Evolutionary conservation across 2,113 vertebrate genomes (phyloP), one percentile per base, ranked within the genome.

Genomic region (Colius striatus): DNA sequence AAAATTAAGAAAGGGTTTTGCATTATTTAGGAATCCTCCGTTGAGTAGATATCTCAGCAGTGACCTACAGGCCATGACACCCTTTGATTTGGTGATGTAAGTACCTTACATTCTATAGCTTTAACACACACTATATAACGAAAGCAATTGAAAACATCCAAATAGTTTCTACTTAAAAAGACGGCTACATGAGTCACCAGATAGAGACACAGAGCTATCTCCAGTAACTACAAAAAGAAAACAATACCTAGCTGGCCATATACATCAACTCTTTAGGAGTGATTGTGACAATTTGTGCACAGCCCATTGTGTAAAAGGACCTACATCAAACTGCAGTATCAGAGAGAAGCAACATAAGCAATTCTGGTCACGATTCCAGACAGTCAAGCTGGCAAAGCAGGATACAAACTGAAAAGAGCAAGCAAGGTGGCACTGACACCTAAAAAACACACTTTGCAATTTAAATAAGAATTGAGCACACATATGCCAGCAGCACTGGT

Each of bases 361-460:
- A 94, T 94, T 87, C 74, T 29, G 61, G 92, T 94, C 94, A 91
- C 43, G 74, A 94, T 95, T 77, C 25, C 89, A 92, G 83, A 93
- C 92, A 95, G 84, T 43, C 87, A 91, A 87, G 77, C 74, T 87
- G 87, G 74, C 87, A 91, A 89, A 82, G 79, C 66, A 89, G 90
- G 81, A 87, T 76, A 73, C 54, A 97, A 96, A 89, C 87, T 79
- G 89, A 94, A 92, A 94, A 96, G 84, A 95, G 87, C 84, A 94
- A 94, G 87, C 74, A 95, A 91, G 95, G 94, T 92, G 84, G 92
- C 74, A 87, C 20, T 18, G 26, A 96, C 84, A 96, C 84, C 87
- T 88, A 85, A 77, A 88, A 96, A 92, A 95, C 78, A 88, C 53
- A 41, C 67, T 95, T 87, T 85, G 90, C 91, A 92, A 94, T 92